These are phyloP conservation scores for Psittacula derbiana DNA, from an alignment of 2,797 vertebrate genomes.

Conservation along the genomic window DNA sequence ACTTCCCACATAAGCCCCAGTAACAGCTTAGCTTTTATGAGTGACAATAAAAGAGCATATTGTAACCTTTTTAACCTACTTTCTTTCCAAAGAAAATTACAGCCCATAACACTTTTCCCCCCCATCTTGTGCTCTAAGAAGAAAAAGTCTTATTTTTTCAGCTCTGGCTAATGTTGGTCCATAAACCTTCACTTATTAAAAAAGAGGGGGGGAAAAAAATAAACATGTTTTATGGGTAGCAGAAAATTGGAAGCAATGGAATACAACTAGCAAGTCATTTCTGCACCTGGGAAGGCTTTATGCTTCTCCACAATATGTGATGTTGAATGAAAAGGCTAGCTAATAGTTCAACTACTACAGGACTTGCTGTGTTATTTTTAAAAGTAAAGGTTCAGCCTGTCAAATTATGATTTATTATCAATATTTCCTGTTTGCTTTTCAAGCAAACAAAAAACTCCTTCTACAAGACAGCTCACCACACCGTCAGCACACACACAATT, in stretches of 20 bases:
- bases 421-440: background rate
- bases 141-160: background rate
- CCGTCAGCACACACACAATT: background rate
- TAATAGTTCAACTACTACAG: background rate
- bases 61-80: slow-evolving; percentile 20
- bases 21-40: background rate
- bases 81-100: slow-evolving; percentile 24
- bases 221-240: background rate
- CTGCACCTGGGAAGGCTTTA: background rate
- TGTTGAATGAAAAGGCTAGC: background rate
- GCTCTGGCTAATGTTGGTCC: background rate
- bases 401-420: background rate
- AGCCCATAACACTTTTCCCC: background rate
- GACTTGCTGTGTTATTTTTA: background rate
- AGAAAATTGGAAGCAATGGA: slow-evolving; percentile 18
- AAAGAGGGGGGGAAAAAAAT: background rate
- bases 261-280: background rate
- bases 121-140: background rate
- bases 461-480: background rate
- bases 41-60: background rate
- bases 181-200: background rate
- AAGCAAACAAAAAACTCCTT: background rate
- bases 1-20: background rate
- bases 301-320: background rate
- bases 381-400: background rate